A percentile compares a stretch with the other conserved stretches of the same genome.
Evolutionary conservation across 1,140 invertebrate species (phyloP).

Genomic region (Leptonema lineaticorne): DNA sequence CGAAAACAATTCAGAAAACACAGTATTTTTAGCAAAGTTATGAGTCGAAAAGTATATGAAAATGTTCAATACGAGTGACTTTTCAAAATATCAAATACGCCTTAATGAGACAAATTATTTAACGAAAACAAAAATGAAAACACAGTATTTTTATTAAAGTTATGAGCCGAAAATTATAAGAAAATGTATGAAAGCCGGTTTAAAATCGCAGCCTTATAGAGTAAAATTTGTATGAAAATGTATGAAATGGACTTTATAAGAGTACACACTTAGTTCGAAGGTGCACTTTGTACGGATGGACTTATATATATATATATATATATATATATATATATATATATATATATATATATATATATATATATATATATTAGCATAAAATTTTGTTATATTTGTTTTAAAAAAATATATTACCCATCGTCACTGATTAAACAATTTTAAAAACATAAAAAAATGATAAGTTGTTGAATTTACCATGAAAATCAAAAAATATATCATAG

Average conservation of each 20-base stretch:
- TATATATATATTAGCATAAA: neutral
- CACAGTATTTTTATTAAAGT: too few species aligned
- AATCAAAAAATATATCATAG: neutral
- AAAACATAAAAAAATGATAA: neutral
- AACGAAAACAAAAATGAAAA: too few species aligned
- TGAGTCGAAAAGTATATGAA: too few species aligned
- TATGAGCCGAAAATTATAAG: neutral
- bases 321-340: neutral
- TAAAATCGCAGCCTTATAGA: neutral
- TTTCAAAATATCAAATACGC: too few species aligned
- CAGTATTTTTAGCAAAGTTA: too few species aligned
- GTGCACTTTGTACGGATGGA: too few species aligned
- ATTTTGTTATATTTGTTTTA: neutral
- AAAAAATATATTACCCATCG: neutral
- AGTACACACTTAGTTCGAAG: too few species aligned
- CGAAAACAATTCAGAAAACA: too few species aligned
- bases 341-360: neutral
- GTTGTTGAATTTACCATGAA: neutral
- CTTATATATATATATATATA: neutral
- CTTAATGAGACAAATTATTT: too few species aligned
- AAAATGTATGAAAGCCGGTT: neutral
- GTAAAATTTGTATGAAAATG: too few species aligned
- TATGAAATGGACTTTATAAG: too few species aligned
- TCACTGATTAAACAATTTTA: neutral
- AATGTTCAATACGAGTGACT: too few species aligned